Percentiles rank a stretch among this genome's conserved stretches.
phyloP scores from a whole-genome alignment of 2,113 vertebrate genomes.

The Strix uralensis region DNA sequence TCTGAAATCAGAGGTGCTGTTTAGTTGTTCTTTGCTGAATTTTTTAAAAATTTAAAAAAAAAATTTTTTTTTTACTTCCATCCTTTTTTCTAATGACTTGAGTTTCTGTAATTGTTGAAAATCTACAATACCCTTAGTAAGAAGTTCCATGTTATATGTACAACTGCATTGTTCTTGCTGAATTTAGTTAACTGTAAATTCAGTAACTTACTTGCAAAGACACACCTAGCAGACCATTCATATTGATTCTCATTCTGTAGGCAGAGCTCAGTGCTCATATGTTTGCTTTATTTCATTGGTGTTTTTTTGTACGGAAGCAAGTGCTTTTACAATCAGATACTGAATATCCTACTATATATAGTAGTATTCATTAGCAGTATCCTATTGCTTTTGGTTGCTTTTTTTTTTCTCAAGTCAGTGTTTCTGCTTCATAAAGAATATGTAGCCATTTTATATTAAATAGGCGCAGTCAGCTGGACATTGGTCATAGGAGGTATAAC shows the following conservation, averaged over 20 bases:
- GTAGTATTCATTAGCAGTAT: neutral
- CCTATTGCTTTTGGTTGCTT: neutral
- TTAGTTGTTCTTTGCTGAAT: neutral
- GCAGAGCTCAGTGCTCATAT: neutral
- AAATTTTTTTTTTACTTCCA: neutral
- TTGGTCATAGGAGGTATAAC: neutral
- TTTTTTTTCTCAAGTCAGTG: neutral
- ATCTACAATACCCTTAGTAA: neutral
- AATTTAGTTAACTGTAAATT: neutral
- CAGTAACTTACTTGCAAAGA: neutral
- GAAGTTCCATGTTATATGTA: neutral
- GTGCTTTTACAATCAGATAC: neutral
- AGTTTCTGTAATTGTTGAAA: neutral
- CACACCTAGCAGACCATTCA: neutral
- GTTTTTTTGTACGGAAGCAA: neutral
- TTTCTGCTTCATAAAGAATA: neutral
- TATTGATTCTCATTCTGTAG: neutral
- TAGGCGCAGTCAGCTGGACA: neutral
- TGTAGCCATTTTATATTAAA: neutral
- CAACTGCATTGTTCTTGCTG: neutral
- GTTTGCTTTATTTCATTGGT: neutral
- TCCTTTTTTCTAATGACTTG: neutral
- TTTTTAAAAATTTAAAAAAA: too few species aligned
- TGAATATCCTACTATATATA: neutral
- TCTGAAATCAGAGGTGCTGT: neutral